Conservation (phyloP, 2,888 invertebrate species). For the Meliscaeva auricollis region DNA sequence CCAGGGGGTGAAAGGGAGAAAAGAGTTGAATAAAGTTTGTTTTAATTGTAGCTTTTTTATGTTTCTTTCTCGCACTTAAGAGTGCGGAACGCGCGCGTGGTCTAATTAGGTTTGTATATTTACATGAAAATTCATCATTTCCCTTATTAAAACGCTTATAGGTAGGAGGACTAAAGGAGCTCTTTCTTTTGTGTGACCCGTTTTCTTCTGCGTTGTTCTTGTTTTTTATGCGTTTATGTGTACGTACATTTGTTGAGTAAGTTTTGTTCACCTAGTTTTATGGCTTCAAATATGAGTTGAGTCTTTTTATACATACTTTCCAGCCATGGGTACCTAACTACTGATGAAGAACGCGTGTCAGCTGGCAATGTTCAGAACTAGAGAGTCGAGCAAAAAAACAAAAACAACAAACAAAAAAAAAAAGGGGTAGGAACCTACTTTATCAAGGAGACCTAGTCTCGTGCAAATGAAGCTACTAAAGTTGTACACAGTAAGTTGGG, state of each 20-base stretch:
- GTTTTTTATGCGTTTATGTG: slow-evolving; percentile 8
- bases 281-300: slow-evolving; percentile 46
- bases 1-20: not conserved
- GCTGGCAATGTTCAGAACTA: slow-evolving; percentile 67
- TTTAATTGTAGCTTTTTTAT: slow-evolving; percentile 52
- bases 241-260: not conserved
- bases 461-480: slow-evolving; percentile 40
- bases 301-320: slow-evolving; percentile 27
- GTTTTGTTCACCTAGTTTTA: slow-evolving; percentile 49
- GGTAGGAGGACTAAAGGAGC: too few relatives aligned
- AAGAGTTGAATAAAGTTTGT: slow-evolving; percentile 14
- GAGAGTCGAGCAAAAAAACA: not conserved
- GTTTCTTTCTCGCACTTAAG: not conserved
- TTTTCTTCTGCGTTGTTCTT: slow-evolving; percentile 24
- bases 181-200: slow-evolving; percentile 54
- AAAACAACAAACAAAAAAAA: not conserved
- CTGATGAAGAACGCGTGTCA: slow-evolving; percentile 66
- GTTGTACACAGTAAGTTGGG: not conserved
- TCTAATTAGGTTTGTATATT: slow-evolving; percentile 68
- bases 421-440: slow-evolving; percentile 1
- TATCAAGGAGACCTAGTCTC: slow-evolving; percentile 17
- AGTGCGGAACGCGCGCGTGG: slow-evolving; percentile 41
- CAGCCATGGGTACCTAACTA: too few relatives aligned
- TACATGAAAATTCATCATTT: slow-evolving; percentile 56
- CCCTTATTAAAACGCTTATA: slow-evolving; percentile 22